Base-by-base conservation (phyloP, 1,140 invertebrate genomes). In the Portunus trituberculatus region DNA sequence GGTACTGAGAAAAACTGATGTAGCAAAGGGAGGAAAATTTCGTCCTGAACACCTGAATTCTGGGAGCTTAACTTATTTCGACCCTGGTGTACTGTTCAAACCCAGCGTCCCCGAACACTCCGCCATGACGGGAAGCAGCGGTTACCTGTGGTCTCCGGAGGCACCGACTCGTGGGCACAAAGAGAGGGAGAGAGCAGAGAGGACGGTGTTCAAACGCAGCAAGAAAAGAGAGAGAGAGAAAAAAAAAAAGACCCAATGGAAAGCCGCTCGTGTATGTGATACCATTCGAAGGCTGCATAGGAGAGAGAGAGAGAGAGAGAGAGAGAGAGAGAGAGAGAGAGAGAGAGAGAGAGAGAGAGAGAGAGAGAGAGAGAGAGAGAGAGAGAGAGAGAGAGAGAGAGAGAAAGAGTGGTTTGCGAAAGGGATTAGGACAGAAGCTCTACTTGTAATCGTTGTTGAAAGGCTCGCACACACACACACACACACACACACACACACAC, bases 221-320 rank as follows among this genome's bases (percentile, higher is more conserved):
- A 59, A 59, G 52, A 59, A 59, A 59, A 59, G 52, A 12, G 39
- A 39, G 39, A 39, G 39, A 39, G 39, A 39, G 6, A 39, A 39
- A 39, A 39, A 59, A 59, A 10, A 59, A 59, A 59, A 10, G 20
- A 76, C 25, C 67, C 67, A 76, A 76, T n/a, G n/a, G 67, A 76
- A n/a, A 76, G 6, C n/a, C 67, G n/a, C 67, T 76, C 67, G 25
- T 76, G 67, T 12, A 32, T 87, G 84, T 32, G 31, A 32, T 87
- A 6, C 31, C 25, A 32, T 29, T 28, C 83, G 31, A 29, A 32
- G 84, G 39, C 10, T 39, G 84, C 31, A 46, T 16, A n/a, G 29
- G 84, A 87, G 84, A 87, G 84, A 87, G 84, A 76, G 67, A 76
- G 67, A 76, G 67, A 76, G 67, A 76, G 67, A 76, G 67, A 76